Base-by-base conservation (phyloP, 1,140 invertebrate species). In the Drosophila lowei region DNA sequence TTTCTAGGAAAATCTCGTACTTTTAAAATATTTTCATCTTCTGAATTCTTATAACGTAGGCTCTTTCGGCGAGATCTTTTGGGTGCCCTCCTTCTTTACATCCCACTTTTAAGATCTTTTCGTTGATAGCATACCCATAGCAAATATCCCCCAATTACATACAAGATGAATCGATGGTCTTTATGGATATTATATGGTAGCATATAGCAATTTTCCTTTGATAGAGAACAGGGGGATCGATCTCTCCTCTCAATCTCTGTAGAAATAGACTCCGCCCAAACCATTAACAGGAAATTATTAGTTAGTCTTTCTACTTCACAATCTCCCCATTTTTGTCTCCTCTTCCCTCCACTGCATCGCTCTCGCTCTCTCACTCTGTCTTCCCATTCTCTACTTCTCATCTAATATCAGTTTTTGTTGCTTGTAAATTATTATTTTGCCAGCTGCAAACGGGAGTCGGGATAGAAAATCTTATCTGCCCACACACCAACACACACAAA, bases 251-350 rank as follows among this genome's bases (percentile, higher is more conserved):
- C 3, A 13, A 13, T 41, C 25, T 41, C 15, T 23, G 15, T 16
- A 18, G 30, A 3, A 55, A 63, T 18, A 15, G 5, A 38, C 18
- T 41, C 47, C 46, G 18, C 63, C 57, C 60, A 49, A 6, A 21
- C 43, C 16, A 67, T 68, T 38, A 68, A 68, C 65, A 68, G 65
- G 63, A 68, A 68, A 68, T 68, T 68, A 56, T 68, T 68, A 21
- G 63, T 47, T 68, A 68, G 63, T 67, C 49, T 42, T 54, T 21
- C 11, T 13, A 11, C 7, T n/a, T 30, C n/a, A 46, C 13, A 13
- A n/a, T 0, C 11, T 16, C 11, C 18, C 11, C 15, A 3, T 4
- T 18, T 18, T 2, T 18, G 5, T 4, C 23, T 25, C 3, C 23
- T 5, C 23, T 25, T 25, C 0, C 23, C 18, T 18, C 13, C 0